A percentile compares a stretch with the other conserved stretches of the same genome.
Evolutionary conservation across 2,113 vertebrate species (phyloP).

Genomic region (Mesoclemmys tuberculata): DNA sequence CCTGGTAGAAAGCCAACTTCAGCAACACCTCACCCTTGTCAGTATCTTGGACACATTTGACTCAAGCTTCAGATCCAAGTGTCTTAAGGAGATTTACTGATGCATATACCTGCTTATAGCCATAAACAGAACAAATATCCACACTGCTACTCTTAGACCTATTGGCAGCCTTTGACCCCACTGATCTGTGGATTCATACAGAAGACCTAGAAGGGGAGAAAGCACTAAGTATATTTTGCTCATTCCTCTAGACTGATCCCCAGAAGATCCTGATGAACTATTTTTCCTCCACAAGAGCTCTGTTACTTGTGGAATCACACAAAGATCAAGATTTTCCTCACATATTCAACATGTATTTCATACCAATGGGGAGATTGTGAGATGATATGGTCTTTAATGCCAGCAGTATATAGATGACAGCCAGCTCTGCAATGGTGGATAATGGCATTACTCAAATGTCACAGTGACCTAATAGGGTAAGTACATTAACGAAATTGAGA

Average conservation of each 20-base stretch:
- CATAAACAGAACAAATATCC: neutral
- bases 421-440: neutral
- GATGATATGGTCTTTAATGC: neutral
- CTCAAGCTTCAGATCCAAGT: neutral
- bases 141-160: neutral
- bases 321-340: neutral
- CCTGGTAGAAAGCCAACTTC: neutral
- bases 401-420: neutral
- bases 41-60: neutral
- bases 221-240: neutral
- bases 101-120: neutral
- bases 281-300: neutral
- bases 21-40: neutral
- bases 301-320: accelerated
- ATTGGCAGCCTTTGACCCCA: neutral
- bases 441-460: neutral
- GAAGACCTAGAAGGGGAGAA: neutral
- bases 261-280: neutral
- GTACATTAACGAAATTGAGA: neutral
- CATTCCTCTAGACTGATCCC: neutral
- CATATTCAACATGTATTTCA: neutral
- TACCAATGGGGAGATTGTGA: neutral
- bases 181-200: neutral
- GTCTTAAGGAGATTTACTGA: neutral
- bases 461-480: neutral